Evolutionary conservation across 2,797 vertebrate species (phyloP).

Genomic region (Gambelia wislizenii): DNA sequence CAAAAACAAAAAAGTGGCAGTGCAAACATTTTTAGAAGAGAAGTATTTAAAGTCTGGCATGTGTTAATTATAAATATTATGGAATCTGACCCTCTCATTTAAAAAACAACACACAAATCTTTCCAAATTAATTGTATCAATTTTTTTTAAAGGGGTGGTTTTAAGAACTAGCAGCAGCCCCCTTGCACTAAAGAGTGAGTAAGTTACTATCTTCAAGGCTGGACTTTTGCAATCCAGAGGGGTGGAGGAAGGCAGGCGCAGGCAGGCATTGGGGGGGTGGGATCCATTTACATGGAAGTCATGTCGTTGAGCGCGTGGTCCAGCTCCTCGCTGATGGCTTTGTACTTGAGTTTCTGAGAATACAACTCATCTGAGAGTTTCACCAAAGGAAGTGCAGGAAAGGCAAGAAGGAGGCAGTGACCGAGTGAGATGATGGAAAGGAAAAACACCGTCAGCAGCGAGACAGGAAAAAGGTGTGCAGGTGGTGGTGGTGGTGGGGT

Average conservation of each 20-base stretch:
- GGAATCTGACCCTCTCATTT: too few species aligned
- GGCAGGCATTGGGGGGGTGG: too few species aligned
- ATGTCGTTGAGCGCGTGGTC: conserved; percentile 99
- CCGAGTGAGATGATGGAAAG: conserved; percentile 63
- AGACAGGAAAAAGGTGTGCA: conserved; percentile 62
- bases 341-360: conserved; percentile 99
- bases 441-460: conserved; percentile 63
- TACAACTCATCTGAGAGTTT: conserved; percentile 93
- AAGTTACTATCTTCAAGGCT: conserved; percentile 48
- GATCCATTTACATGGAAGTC: conserved; percentile 95
- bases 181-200: conserved; percentile 32
- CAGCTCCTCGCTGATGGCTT: conserved; percentile 99
- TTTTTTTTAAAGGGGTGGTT: accelerated
- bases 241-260: conserved; percentile 38
- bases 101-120: too few species aligned
- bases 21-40: neutral
- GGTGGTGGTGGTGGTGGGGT: conserved; percentile 58
- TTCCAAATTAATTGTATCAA: too few species aligned
- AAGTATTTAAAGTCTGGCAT: neutral
- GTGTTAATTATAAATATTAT: too few species aligned
- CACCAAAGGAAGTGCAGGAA: conserved; percentile 70
- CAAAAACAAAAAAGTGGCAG: accelerated
- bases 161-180: neutral
- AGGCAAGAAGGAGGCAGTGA: conserved; percentile 64
- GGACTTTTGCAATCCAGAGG: conserved; percentile 43